Percentiles rank a stretch among this genome's conserved stretches.
Conservation (phyloP, 2,888 invertebrate species). For the Elysia crispata region DNA sequence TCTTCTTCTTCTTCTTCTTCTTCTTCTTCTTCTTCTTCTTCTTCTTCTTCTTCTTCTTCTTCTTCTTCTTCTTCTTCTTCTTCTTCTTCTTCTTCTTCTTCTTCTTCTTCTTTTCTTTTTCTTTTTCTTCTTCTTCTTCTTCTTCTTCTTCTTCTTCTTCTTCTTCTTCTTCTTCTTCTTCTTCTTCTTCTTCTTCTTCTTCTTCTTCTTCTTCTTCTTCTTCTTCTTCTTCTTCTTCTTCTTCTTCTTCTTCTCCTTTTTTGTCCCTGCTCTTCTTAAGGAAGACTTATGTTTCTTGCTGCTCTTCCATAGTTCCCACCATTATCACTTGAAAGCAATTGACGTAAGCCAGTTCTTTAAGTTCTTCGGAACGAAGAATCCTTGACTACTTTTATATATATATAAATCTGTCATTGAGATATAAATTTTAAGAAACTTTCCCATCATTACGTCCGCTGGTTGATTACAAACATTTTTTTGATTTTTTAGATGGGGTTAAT, state of each 20-base stretch:
- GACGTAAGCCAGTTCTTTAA: too few relatives aligned
- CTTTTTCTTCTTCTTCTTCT: conserved; percentile 14
- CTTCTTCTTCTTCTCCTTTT: not conserved
- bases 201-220: not conserved
- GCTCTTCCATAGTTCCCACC: too few relatives aligned
- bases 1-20: conserved; percentile 10
- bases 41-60: not conserved
- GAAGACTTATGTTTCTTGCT: not conserved
- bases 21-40: too few relatives aligned
- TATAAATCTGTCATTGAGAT: too few relatives aligned
- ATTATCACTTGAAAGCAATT: too few relatives aligned
- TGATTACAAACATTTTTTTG: too few relatives aligned
- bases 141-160: conserved; percentile 3
- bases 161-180: not conserved
- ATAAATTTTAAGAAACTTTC: too few relatives aligned
- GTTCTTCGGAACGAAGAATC: too few relatives aligned
- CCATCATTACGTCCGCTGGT: too few relatives aligned
- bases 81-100: conserved; percentile 18
- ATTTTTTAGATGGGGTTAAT: too few relatives aligned
- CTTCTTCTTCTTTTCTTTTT: conserved; percentile 17
- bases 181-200: not conserved
- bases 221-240: not conserved
- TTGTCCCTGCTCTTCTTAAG: not conserved
- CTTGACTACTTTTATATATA: too few relatives aligned
- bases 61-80: not conserved